Evolutionary conservation across 1,140 invertebrate species (phyloP), one percentile per base, ranked within the genome.

Genomic region (Physella acuta): DNA sequence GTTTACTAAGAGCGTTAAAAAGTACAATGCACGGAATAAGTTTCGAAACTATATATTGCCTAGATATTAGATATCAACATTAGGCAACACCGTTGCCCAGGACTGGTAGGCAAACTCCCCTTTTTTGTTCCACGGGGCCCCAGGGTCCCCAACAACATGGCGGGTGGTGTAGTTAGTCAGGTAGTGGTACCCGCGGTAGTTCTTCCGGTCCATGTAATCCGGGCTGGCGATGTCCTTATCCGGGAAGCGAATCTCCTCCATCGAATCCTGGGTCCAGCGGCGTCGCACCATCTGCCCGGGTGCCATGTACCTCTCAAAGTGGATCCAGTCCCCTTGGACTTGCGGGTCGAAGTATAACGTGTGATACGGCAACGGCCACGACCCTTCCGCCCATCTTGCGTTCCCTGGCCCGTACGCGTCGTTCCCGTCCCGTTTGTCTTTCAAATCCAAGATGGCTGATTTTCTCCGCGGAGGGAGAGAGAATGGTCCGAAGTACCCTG

Each of bases 281-380:
- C 56, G 33, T 37, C 66, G 66, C 24, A 68, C 66, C 66, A 68
- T 68, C 39, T 68, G 66, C 31, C 66, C 66, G n/a, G 66, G 66
- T 1, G 66, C 55, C 66, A 68, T 68, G 56, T 44, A 68, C 3
- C 66, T 5, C 36, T 59, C 55, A 26, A 68, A 68, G 39, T 68
- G 66, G 24, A 16, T 60, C 66, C 66, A 68, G 37, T 68, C 66
- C 17, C 66, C 66, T 37, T 60, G 55, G 0, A 52, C 52, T 16
- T 60, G 55, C 3, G 66, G 66, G n/a, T 68, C 56, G 56, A 68
- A 68, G 56, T 68, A 68, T 0, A 68, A 34, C 3, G 66, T 68
- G 39, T 68, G 66, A 56, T 68, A 60, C 8, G 66, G 66, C 36
- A 68, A 30, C 17, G 66, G 66, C 66, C 34, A 44, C 3, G 53